Base-by-base conservation (phyloP, 2,888 invertebrate species). In the Magallana nippona region DNA sequence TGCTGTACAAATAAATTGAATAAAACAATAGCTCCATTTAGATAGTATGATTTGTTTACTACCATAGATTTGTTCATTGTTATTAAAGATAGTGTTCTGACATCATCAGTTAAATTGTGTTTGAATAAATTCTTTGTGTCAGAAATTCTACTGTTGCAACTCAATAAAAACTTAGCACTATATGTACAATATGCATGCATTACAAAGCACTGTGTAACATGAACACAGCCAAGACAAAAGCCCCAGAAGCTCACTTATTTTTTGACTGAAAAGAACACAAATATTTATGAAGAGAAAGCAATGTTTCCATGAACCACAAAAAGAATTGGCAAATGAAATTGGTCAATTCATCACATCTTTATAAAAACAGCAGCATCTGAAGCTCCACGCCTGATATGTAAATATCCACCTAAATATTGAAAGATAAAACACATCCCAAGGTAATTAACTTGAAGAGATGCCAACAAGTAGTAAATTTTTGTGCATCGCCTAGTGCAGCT, bases 391-490 rank as follows among this genome's bases (percentile, higher is more conserved):
- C 32, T 71, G 71, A 71, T 71, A 71, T 71, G 71, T 71, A 71
- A 71, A 71, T 71, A 71, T 71, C 22, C 71, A 71, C 71, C 71
- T 32, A 71, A 71, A 71, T 71, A 32, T 71, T 71, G 22, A 27
- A 71, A 71, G 71, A 71, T 71, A 71, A 71, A 71, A 71, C 71
- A 71, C 71, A 71, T 71, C 71, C 71, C 32, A 27, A 15, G 10
- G 71, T 71, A 71, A 71, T 71, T 71, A 71, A 71, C 71, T 71
- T 71, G 71, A 71, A 71, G 32, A 71, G 27, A 71, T 71, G 71
- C 71, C 71, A 71, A 71, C 27, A 71, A 19, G 32, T 71, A 71
- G 71, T 71, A 71, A 71, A 27, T 71, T 71, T 71, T 27, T 71
- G 2, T 22, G 13, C 22, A 15, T 71, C 13, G 32, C 71, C 32